A percentile compares a stretch with the other conserved stretches of the same genome.
These are phyloP conservation scores for Naja naja DNA, from an alignment of 2,113 vertebrate genomes.

Conservation along the genomic window DNA sequence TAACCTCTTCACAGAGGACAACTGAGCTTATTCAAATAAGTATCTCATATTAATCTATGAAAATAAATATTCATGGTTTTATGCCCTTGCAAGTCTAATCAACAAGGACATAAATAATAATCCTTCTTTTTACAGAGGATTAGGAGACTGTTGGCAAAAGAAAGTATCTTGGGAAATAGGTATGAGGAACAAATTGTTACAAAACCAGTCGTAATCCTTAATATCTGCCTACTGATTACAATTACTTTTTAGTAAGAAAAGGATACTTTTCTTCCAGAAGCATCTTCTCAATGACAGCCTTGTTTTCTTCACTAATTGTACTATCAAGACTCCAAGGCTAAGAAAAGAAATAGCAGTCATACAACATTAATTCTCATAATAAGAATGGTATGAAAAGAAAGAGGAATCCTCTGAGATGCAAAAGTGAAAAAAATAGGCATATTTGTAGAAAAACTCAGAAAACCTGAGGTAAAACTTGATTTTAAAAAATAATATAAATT, in stretches of 20 bases:
- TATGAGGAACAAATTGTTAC: not conserved
- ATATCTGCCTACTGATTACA: not conserved
- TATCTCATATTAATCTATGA: not conserved
- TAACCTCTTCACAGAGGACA: not conserved
- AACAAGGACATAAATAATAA: not conserved
- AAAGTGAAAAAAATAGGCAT: not conserved
- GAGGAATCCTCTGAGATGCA: not conserved
- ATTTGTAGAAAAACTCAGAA: not conserved
- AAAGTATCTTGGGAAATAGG: not conserved
- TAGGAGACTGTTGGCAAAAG: not conserved
- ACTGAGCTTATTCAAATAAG: not conserved
- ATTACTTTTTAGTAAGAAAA: conserved; percentile 46
- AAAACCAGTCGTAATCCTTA: not conserved
- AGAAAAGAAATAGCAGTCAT: conserved; percentile 28
- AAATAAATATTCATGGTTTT: not conserved
- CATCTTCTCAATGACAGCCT: conserved; percentile 92
- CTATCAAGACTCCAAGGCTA: conserved; percentile 93
- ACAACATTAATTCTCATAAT: not conserved
- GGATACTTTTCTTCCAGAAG: conserved; percentile 97
- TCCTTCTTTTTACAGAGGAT: not conserved
- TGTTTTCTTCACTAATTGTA: conserved; percentile 93
- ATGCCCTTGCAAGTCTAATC: not conserved
- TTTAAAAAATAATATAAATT: not conserved
- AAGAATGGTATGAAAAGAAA: not conserved
- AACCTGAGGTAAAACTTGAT: not conserved